Conservation (phyloP, 2,888 invertebrate genomes). For the Periphyllus acericola region DNA sequence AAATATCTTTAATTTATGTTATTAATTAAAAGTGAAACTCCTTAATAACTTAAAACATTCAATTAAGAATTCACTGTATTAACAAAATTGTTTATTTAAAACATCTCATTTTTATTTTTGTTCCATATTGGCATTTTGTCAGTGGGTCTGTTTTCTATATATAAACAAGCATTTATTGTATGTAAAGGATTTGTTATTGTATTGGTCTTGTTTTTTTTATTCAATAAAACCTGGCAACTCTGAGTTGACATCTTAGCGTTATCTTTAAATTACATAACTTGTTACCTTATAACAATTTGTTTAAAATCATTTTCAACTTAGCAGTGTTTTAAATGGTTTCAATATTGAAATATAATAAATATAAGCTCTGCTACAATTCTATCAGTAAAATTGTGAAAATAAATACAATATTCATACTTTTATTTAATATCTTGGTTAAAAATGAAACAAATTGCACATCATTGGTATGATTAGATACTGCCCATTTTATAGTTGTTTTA, state of each 20-base stretch:
- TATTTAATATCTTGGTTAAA: neutral
- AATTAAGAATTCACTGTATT: neutral
- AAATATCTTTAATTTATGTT: conserved; percentile 7
- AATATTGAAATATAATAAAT: neutral
- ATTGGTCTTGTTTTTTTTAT: conserved; percentile 45
- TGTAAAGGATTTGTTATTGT: conserved; percentile 54
- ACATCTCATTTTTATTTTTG: conserved; percentile 17
- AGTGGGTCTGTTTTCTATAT: conserved; percentile 34
- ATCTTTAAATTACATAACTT: neutral
- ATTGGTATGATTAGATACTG: too few species aligned
- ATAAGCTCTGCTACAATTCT: neutral
- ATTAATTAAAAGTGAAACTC: conserved; percentile 4
- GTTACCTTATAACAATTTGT: neutral
- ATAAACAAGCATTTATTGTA: conserved; percentile 36
- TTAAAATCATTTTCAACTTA: neutral
- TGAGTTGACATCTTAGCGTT: conserved; percentile 25
- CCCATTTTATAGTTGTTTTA: too few species aligned
- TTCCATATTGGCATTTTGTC: conserved; percentile 24
- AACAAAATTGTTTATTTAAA: neutral
- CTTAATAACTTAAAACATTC: neutral
- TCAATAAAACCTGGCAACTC: conserved; percentile 50
- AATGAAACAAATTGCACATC: too few species aligned
- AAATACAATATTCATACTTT: neutral
- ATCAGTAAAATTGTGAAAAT: neutral
- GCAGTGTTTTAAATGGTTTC: neutral